Percentiles rank a stretch among this genome's conserved stretches.
Conservation (phyloP, 1,140 invertebrate genomes). For the Oedothorax gibbosus region DNA sequence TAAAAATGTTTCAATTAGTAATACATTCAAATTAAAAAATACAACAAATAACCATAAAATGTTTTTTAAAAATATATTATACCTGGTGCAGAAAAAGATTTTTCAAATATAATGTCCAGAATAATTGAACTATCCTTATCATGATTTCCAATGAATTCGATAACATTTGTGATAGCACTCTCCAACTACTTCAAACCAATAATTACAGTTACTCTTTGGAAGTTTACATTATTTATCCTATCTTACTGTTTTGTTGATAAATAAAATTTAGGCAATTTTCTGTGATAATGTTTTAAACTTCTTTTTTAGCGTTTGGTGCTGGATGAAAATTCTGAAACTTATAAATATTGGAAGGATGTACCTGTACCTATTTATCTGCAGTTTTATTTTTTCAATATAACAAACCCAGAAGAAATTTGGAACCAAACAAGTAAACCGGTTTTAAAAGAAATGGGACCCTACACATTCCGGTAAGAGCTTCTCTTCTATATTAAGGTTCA, state of each 20-base stretch:
- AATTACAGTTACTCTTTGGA: neutral
- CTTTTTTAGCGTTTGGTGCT: constrained; percentile 54
- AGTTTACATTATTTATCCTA: neutral
- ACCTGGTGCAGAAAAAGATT: no score
- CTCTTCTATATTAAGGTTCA: no score
- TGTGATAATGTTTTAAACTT: neutral
- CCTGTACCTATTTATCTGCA: constrained; percentile 70
- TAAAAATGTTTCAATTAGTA: no score
- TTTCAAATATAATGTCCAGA: no score
- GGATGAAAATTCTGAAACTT: constrained; percentile 65
- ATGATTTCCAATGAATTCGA: no score
- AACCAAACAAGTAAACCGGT: constrained; percentile 82
- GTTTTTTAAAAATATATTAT: no score
- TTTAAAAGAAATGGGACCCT: constrained; percentile 86
- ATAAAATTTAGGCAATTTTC: neutral
- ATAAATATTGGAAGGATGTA: constrained; percentile 68
- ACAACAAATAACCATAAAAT: no score
- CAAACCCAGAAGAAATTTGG: constrained; percentile 88
- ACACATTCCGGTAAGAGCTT: constrained; percentile 70
- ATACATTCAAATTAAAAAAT: no score
- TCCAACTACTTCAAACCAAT: neutral
- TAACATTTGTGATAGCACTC: no score
- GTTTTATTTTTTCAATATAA: constrained; percentile 84
- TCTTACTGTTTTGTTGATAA: neutral
- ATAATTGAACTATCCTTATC: no score